phyloP scores from a whole-genome alignment of 2,888 invertebrate genomes.

The Drosophila percnosoma region DNA sequence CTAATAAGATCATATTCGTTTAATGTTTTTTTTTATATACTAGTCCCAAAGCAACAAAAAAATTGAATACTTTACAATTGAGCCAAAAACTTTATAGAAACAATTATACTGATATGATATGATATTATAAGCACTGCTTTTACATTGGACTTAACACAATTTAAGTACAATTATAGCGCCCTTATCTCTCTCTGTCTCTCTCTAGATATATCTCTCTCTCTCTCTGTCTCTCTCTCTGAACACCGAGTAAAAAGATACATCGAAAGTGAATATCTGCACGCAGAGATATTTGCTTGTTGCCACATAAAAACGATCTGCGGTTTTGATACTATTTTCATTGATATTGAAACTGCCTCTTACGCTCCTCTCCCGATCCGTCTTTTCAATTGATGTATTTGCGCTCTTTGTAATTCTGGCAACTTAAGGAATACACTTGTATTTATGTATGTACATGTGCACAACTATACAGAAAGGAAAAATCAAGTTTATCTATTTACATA shows the following conservation, averaged over 20 bases:
- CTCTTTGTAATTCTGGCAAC: neutral
- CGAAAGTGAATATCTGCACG: neutral
- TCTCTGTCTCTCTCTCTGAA: neutral
- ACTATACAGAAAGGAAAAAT: neutral
- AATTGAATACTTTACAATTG: neutral
- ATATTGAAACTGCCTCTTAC: neutral
- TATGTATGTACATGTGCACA: neutral
- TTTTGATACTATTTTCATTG: neutral
- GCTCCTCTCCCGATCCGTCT: neutral
- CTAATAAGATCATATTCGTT: neutral
- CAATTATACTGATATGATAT: neutral
- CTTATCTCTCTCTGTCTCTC: too few species aligned
- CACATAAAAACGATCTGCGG: neutral
- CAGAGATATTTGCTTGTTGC: neutral
- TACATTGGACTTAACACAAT: neutral
- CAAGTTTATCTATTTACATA: neutral
- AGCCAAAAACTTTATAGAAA: neutral
- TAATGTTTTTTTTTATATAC: neutral
- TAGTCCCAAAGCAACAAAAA: neutral
- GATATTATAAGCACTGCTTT: neutral
- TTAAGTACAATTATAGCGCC: neutral
- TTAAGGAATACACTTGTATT: neutral
- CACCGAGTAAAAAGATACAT: neutral
- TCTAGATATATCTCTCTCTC: fast-evolving
- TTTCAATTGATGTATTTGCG: neutral